Evolutionary conservation across 92 coral and sea anemone genomes (phyloP).

Genomic region (Paragorgia papillata): DNA sequence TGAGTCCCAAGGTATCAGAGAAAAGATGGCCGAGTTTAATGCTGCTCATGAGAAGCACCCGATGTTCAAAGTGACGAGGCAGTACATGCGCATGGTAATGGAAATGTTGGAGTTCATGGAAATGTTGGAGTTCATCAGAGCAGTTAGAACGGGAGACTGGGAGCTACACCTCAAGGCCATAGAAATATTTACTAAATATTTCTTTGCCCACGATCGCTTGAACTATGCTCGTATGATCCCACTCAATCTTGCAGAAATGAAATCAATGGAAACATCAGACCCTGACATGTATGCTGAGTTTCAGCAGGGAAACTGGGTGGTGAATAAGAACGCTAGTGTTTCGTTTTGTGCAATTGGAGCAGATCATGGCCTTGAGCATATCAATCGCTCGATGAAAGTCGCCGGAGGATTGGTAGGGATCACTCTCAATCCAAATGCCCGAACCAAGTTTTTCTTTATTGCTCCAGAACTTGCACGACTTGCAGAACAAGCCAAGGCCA

Average conservation of each 20-base stretch:
- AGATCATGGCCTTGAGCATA: slow-evolving; percentile 60
- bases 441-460: slow-evolving; percentile 61
- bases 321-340: slow-evolving; percentile 55
- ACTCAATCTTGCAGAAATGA: slow-evolving; percentile 62
- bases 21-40: slow-evolving; percentile 65
- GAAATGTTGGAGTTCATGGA: slow-evolving; percentile 60
- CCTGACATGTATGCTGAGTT: slow-evolving; percentile 62
- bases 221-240: slow-evolving; percentile 63
- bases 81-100: slow-evolving; percentile 65
- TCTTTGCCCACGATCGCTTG: slow-evolving; percentile 62
- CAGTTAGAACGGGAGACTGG: slow-evolving; percentile 67
- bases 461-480: slow-evolving; percentile 62
- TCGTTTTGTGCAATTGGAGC: slow-evolving; percentile 56
- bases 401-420: slow-evolving; percentile 67
- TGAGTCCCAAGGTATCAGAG: slow-evolving; percentile 19
- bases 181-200: slow-evolving; percentile 59
- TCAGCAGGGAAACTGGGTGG: slow-evolving; percentile 64
- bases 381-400: slow-evolving; percentile 66
- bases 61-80: slow-evolving; percentile 55
- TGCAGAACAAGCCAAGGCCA: slow-evolving; percentile 60
- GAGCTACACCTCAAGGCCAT: slow-evolving; percentile 63
- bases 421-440: slow-evolving; percentile 57
- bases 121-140: slow-evolving; percentile 47
- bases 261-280: slow-evolving; percentile 44
- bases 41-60: slow-evolving; percentile 45